Conservation (phyloP, 2,113 vertebrate species). For the Stigmatopora argus region DNA sequence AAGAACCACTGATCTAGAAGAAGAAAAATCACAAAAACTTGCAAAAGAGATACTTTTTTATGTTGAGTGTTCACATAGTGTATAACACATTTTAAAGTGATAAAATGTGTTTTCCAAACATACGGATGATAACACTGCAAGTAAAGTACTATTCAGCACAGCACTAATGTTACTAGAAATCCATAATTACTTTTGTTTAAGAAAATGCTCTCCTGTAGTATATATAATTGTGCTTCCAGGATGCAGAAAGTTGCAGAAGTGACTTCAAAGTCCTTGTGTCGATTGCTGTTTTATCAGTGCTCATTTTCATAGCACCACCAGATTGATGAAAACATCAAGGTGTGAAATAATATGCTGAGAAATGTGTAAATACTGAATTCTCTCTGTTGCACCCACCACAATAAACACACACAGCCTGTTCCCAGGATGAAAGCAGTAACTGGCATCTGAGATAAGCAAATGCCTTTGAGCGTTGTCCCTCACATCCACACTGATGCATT, state of each 20-base stretch:
- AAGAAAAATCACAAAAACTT: neutral
- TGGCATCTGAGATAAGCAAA: conserved; percentile 70
- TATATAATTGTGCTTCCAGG: conserved; percentile 29
- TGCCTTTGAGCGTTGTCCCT: conserved; percentile 65
- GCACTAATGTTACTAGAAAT: conserved; percentile 11
- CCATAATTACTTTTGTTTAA: conserved; percentile 8
- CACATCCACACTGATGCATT: conserved; percentile 70
- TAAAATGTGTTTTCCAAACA: neutral
- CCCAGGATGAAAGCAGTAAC: conserved; percentile 67
- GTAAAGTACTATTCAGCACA: neutral
- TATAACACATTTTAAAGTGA: neutral
- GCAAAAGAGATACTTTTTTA: neutral
- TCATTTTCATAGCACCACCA: conserved; percentile 52
- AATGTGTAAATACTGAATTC: conserved; percentile 62
- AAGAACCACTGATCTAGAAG: neutral
- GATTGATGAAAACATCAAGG: conserved; percentile 67
- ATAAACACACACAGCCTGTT: conserved; percentile 46
- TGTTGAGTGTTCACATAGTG: neutral
- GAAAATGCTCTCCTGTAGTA: neutral
- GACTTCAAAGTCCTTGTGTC: conserved; percentile 45
- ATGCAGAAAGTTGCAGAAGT: conserved; percentile 30
- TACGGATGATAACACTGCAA: neutral
- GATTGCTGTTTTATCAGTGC: conserved; percentile 43
- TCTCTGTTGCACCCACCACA: conserved; percentile 27
- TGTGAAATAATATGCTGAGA: conserved; percentile 57